phyloP scores from a whole-genome alignment of 2,113 vertebrate genomes.

The Cebidichthys violaceus region DNA sequence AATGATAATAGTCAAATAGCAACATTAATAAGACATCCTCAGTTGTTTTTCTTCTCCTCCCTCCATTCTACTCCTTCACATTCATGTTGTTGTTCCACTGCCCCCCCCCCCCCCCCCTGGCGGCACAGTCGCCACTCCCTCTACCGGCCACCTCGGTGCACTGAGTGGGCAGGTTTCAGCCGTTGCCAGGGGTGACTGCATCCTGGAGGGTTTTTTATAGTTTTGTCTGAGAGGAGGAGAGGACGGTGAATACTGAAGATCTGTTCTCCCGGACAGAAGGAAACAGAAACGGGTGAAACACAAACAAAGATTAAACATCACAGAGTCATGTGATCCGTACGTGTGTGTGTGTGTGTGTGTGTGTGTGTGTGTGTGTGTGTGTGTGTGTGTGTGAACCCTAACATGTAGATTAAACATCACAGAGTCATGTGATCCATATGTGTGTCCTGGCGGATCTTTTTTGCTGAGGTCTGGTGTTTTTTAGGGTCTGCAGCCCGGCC shows the following conservation, averaged over 20 bases:
- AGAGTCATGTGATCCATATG: neutral
- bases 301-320: too few species aligned
- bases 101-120: neutral
- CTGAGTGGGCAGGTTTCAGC: conserved; percentile 34
- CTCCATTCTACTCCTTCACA: neutral
- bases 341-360: too few species aligned
- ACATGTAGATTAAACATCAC: too few species aligned
- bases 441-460: conserved; percentile 40
- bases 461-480: conserved; percentile 60
- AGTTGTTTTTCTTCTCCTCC: neutral
- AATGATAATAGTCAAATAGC: neutral
- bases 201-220: conserved; percentile 28
- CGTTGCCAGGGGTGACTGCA: conserved; percentile 68
- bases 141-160: conserved; percentile 45
- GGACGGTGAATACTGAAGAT: conserved; percentile 19
- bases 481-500: conserved; percentile 38
- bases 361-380: too few species aligned
- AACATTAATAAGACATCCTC: neutral
- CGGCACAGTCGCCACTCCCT: conserved; percentile 53
- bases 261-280: too few species aligned
- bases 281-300: too few species aligned
- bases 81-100: neutral
- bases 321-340: too few species aligned
- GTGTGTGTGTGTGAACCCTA: too few species aligned
- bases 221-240: conserved; percentile 38